Base-by-base conservation (phyloP, 2,888 invertebrate genomes). In the Ephialtes manifestator region DNA sequence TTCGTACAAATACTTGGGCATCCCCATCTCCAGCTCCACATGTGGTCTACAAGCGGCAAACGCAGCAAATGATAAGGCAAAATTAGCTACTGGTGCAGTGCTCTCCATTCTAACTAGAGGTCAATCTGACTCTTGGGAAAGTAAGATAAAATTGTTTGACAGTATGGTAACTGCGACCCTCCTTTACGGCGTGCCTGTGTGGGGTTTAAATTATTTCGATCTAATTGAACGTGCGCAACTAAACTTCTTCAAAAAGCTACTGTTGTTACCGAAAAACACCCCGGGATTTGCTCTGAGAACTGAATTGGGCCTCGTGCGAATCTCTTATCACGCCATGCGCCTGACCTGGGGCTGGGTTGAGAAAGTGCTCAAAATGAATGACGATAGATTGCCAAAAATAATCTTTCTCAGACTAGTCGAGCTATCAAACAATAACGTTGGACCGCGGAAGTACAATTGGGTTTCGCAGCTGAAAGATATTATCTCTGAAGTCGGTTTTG, bases 1-100 rank as follows among this genome's bases (percentile, higher is more conserved):
- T 5, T 28, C 3, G 4, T 70, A 78, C 39, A 48, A 13, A 10
- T 78, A 78, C 35, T 68, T 78, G 4, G 78, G 78, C 13, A 60
- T 78, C 43, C 68, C 78, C n/a, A 48, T 78, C 48, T 0, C 31
- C 2, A 24, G 18, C 28, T 68, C 67, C 3, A 48, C 35, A 8
- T 4, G 20, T 15, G 58, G 51, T 15, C n/a, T 13, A 11, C 31
- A 11, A 18, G 68, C 78, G 0, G 68, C 39, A 39, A 39, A 39
- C 8, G 4, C 4, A 5, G 39, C 39, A 5, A 39, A 5, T 8
- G 39, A 39, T 4, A 48, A 48, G 11, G 13, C 46, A 48, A 48
- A 48, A 15, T 10, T 48, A 10, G 46, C 46, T 3, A 10, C 46
- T 4, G 70, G 46, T 48, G 15, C 13, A 10, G 46, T 15, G 2